Base-by-base conservation (phyloP, 23 tunicate genomes). In the Ciona savignyi region DNA sequence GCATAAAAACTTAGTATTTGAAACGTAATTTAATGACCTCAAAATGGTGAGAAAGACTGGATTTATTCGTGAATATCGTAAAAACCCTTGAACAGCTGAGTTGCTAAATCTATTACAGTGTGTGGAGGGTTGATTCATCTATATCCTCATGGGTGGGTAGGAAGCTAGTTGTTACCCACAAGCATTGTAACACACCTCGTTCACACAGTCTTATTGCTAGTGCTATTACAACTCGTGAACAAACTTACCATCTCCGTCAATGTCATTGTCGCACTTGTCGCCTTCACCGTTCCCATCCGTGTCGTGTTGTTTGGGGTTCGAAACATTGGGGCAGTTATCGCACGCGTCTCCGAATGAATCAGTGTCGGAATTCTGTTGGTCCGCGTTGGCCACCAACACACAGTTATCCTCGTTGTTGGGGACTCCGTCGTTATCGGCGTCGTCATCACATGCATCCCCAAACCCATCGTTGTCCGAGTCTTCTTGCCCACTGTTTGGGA, bases 401-500 rank as follows among this genome's bases (percentile, higher is more conserved):
- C 95, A 87, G 79, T 87, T 87, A 62, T 87, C 95, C 35, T 87
- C 82, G 23, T 35, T 51, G 65, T 87, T 87, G 0, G 67, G 23
- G 33, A 87, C 71, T 27, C 81, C 83, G 60, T 81, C 95, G 60
- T 84, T 70, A 73, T 90, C 97, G 21, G 89, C 85, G 63, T 90
- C 97, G 20, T 61, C 71, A 70, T 90, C 97, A 65, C 97, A 90
- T 21, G 72, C 82, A 61, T 89, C 88, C 0, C 96, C 96, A 25
- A 78, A 34, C 29, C 77, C 88, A 60, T 89, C 96, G 19, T 48
- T 90, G 74, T 90, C 97, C 25, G 85, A 63, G 74, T 90, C 97
- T 56, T 90, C 97, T 51, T 90, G 97, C 0, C 97, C 89, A 26
- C 89, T 83, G 80, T 90, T 90, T 0, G 97, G 97, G 24, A 90